These are phyloP conservation scores for Calephelis perditalis DNA, from an alignment of 2,888 invertebrate species.

Conservation along the genomic window DNA sequence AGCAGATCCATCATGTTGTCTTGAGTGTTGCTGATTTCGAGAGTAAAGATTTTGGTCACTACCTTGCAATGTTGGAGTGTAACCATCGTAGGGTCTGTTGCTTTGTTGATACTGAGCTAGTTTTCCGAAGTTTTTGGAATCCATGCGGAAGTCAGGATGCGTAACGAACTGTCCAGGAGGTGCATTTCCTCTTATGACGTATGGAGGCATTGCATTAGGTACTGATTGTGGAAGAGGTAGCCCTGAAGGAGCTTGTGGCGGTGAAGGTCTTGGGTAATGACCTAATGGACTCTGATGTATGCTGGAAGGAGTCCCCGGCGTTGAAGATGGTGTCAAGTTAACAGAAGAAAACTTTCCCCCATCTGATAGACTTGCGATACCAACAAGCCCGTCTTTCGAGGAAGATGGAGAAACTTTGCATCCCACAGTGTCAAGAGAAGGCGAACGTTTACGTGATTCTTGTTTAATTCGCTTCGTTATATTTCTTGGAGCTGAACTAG, in stretches of 20 bases:
- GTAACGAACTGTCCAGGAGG: conserved; percentile 69
- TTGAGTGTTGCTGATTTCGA: conserved; percentile 57
- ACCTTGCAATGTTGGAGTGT: conserved; percentile 50
- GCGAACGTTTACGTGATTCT: conserved; percentile 78
- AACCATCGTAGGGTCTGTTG: conserved; percentile 61
- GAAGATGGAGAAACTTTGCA: conserved; percentile 76
- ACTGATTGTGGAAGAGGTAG: conserved; percentile 79
- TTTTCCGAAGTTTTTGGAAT: conserved; percentile 69
- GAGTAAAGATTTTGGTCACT: conserved; percentile 68
- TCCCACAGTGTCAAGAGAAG: conserved; percentile 64
- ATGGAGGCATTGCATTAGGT: conserved; percentile 78
- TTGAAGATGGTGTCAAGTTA: conserved; percentile 80
- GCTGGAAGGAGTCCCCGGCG: conserved; percentile 80
- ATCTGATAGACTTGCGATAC: conserved; percentile 66
- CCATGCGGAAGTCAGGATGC: conserved; percentile 74
- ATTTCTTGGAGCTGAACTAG: conserved; percentile 72
- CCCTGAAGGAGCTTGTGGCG: conserved; percentile 81
- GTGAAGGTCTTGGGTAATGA: conserved; percentile 83
- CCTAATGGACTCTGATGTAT: conserved; percentile 81
- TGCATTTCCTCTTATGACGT: conserved; percentile 74
- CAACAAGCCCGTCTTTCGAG: conserved; percentile 71
- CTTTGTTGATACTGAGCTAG: conserved; percentile 64
- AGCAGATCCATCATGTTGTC: conserved; percentile 56
- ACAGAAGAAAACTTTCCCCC: conserved; percentile 80
- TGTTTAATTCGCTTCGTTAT: conserved; percentile 73